Base-by-base conservation (phyloP, 2,113 vertebrate genomes). In the Macrotus californicus region DNA sequence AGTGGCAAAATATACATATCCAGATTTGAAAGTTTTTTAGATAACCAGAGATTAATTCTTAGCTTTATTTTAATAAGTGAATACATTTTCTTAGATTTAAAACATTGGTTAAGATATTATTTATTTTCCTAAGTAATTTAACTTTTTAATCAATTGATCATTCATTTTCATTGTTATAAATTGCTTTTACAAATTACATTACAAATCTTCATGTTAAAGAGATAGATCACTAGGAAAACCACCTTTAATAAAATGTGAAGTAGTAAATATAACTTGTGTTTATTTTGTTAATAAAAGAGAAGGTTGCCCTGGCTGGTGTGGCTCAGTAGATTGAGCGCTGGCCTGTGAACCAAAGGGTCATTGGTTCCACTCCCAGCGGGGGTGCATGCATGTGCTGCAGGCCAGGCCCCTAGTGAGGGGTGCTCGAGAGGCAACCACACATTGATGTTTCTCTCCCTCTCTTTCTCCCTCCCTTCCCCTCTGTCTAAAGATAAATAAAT, bases 81-180 rank as follows among this genome's bases (percentile, higher is more conserved):
- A 87, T 72, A 94, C 5, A 94, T 80, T 93, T 18, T 84, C 64
- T 48, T 75, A 84, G 59, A 87, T 86, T 81, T 76, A 89, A 89
- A 89, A 91, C 46, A 69, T 14, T 82, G 24, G 56, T 69, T 69
- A 88, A 84, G 36, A 88, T 59, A 2, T 83, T 70, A 92, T 31
- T 91, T 43, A 70, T 77, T 87, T 92, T 92, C 39, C 29, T 90
- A 77, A 67, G n/a, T 75, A 92, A 92, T 90, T 76, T 84, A 77
- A 88, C n/a, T 75, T 91, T 89, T 93, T 84, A 96, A 75, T 61
- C 77, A 90, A 93, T 34, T 87, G 39, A 77, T 90, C 87, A 80
- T 61, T 93, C 76, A 94, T 36, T n/a, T 88, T 84, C 43, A 61
- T 61, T 70, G 69, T 59, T 73, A 88, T 22, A 96, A 96, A 93